A percentile compares a stretch with the other conserved stretches of the same genome.
Conservation (phyloP, 2,113 vertebrate genomes). For the Prunella himalayana region DNA sequence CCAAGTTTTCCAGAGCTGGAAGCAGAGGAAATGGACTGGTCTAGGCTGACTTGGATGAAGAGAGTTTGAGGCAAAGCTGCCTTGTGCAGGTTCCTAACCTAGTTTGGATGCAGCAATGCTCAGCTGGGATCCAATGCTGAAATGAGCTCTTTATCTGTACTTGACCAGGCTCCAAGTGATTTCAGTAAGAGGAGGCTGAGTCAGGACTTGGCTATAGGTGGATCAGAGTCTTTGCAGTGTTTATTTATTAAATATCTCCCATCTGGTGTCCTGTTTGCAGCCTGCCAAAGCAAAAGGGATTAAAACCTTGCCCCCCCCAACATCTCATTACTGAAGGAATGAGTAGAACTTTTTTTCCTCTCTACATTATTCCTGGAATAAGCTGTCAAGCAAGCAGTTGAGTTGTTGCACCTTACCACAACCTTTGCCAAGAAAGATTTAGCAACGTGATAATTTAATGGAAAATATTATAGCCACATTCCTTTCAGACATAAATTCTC, state of each 20-base stretch:
- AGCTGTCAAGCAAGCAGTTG: slow-evolving; percentile 12
- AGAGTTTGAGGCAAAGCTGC: not conserved
- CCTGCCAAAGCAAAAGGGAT: slow-evolving; percentile 5
- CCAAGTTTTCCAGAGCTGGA: not conserved
- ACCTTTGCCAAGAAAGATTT: slow-evolving; percentile 4
- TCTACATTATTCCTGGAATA: slow-evolving; percentile 9
- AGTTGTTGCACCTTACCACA: not conserved
- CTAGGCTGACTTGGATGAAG: not conserved
- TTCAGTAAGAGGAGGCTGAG: slow-evolving; percentile 39
- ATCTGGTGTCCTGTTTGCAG: slow-evolving; percentile 1
- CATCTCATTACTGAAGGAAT: slow-evolving; percentile 3
- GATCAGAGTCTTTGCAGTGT: not conserved
- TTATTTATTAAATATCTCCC: slow-evolving; percentile 36
- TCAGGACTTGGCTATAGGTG: slow-evolving; percentile 30
- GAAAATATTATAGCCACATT: slow-evolving; percentile 28
- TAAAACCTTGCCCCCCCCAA: not conserved
- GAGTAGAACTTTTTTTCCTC: not conserved
- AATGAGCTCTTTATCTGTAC: not conserved
- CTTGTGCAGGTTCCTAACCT: not conserved
- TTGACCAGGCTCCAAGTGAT: slow-evolving; percentile 21
- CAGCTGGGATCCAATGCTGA: not conserved
- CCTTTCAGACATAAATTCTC: not conserved
- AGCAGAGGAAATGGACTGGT: not conserved
- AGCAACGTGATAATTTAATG: not conserved
- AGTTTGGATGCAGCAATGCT: not conserved